Evolutionary conservation across 2,888 invertebrate genomes (phyloP).

Genomic region (Yponomeuta evonymella): DNA sequence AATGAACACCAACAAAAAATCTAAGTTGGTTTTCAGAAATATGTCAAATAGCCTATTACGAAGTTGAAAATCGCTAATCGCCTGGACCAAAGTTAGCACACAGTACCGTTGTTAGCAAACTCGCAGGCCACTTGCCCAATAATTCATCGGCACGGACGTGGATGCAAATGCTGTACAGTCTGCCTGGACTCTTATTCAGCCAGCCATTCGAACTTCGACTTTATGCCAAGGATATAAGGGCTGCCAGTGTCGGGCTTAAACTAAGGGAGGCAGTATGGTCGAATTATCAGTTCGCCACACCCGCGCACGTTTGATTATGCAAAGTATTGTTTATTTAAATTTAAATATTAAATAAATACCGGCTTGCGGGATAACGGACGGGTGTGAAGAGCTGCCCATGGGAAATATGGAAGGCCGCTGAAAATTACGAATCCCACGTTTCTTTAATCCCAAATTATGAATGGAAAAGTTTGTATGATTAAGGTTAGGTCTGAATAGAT

Average conservation of each 20-base stretch:
- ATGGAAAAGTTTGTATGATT: too few relatives aligned
- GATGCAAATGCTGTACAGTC: conserved; percentile 47
- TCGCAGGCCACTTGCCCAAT: conserved; percentile 46
- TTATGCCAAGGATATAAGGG: background rate
- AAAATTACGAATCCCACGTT: background rate
- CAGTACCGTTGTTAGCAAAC: conserved; percentile 11
- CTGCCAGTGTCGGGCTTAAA: background rate
- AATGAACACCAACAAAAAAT: too few relatives aligned
- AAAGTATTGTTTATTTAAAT: conserved; percentile 67
- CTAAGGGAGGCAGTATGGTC: conserved; percentile 13
- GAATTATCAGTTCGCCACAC: conserved; percentile 60
- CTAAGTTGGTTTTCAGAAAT: too few relatives aligned
- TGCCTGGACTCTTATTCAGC: background rate
- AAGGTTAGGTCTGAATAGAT: too few relatives aligned
- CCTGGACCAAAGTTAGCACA: background rate
- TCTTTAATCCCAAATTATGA: background rate
- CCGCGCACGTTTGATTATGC: conserved; percentile 53
- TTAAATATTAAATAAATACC: conserved; percentile 56
- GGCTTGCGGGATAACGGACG: conserved; percentile 26
- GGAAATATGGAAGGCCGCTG: background rate
- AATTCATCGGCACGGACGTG: conserved; percentile 46
- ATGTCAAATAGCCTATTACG: too few relatives aligned
- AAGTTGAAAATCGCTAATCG: too few relatives aligned
- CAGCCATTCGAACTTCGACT: background rate
- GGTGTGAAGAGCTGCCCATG: conserved; percentile 30